phyloP scores from a whole-genome alignment of 2,888 invertebrate species.

The Melitaea athalia region DNA sequence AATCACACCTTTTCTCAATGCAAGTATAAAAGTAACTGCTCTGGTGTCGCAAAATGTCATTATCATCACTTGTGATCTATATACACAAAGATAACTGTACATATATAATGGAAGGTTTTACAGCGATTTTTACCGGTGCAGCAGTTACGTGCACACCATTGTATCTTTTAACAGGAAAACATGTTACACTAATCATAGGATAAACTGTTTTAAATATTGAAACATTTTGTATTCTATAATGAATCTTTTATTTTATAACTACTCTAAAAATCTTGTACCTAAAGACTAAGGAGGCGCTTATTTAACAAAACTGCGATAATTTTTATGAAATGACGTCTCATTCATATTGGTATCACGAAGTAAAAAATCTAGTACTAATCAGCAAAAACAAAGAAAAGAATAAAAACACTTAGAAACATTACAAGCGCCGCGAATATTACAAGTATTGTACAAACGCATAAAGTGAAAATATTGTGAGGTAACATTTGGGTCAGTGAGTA shows the following conservation, averaged over 20 bases:
- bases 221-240: no score
- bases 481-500: slow-evolving; percentile 66
- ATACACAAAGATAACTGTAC: background rate
- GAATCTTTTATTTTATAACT: no score
- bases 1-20: background rate
- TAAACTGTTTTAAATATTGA: background rate
- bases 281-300: no score
- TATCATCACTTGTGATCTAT: background rate
- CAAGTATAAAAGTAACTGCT: background rate
- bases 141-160: background rate
- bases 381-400: background rate
- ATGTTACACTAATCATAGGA: background rate
- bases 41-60: background rate
- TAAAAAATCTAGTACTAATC: background rate
- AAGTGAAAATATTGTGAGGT: slow-evolving; percentile 64
- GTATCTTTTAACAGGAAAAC: no score
- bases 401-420: slow-evolving; percentile 12
- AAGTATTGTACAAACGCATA: slow-evolving; percentile 32
- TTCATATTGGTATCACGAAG: no score
- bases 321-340: no score
- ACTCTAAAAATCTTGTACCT: no score
- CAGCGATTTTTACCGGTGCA: background rate
- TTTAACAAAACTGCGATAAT: no score
- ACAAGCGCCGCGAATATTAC: slow-evolving; percentile 24
- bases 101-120: background rate